Conservation (phyloP, 2,113 vertebrate species). For the Plotosus lineatus region DNA sequence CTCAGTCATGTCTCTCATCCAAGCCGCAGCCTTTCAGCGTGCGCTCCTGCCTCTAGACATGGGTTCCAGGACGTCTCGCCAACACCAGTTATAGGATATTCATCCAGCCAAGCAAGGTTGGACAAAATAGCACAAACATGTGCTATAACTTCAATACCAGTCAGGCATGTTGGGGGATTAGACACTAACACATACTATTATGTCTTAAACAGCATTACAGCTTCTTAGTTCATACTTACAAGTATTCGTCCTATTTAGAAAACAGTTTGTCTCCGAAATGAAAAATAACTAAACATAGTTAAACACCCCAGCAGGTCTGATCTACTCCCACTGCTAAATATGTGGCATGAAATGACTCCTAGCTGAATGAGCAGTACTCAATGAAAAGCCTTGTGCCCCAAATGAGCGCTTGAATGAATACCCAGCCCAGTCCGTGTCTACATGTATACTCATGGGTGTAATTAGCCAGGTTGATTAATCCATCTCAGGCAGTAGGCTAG, state of each 20-base stretch:
- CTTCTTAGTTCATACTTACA: not conserved
- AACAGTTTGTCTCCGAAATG: not conserved
- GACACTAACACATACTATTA: not conserved
- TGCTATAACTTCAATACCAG: not conserved
- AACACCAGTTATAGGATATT: conserved; percentile 13
- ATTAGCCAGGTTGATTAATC: conserved; percentile 40
- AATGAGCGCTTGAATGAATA: conserved; percentile 23
- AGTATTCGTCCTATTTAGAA: not conserved
- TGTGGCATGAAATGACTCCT: not conserved
- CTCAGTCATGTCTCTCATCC: conserved; percentile 13
- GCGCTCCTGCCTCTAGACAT: not conserved
- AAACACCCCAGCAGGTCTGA: not conserved
- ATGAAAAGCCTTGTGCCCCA: conserved; percentile 5
- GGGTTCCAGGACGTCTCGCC: conserved; percentile 17
- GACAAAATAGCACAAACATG: conserved; percentile 2
- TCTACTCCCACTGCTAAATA: not conserved
- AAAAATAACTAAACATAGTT: not conserved
- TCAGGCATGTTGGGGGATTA: not conserved
- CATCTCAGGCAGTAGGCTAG: conserved; percentile 7
- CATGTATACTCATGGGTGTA: conserved; percentile 26
- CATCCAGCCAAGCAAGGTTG: not conserved
- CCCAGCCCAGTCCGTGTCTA: conserved; percentile 2
- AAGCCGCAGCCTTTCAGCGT: conserved; percentile 25
- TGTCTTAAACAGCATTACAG: not conserved
- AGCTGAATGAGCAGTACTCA: conserved; percentile 6